Evolutionary conservation across 2,113 vertebrate species (phyloP).

Genomic region (Delphinus delphis): DNA sequence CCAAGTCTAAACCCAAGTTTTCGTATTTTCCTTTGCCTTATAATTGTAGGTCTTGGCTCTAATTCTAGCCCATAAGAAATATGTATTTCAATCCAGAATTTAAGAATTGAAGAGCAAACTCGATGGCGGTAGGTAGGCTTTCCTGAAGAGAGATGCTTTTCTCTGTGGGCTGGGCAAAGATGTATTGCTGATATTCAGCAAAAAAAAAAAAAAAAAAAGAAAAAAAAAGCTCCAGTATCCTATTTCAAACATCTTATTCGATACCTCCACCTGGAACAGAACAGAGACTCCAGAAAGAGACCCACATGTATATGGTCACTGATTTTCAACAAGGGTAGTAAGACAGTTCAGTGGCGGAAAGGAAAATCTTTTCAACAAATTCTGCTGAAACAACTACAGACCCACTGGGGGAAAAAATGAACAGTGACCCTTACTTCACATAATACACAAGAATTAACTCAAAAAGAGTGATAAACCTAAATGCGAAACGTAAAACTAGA

Average conservation of each 20-base stretch:
- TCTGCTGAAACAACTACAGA: not conserved
- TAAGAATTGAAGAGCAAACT: not conserved
- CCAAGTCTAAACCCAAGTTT: not conserved
- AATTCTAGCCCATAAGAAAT: not conserved
- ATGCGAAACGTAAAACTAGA: not conserved
- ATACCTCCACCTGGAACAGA: not conserved
- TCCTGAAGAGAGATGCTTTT: not conserved
- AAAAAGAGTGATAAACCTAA: not conserved
- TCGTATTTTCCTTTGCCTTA: not conserved
- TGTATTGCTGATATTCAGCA: not conserved
- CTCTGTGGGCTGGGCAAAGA: not conserved
- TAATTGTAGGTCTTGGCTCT: not conserved
- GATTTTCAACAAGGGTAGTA: not conserved
- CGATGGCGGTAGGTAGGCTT: not conserved
- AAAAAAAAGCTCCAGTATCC: not conserved
- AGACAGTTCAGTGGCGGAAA: not conserved
- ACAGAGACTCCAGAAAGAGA: not conserved
- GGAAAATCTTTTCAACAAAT: conserved; percentile 39
- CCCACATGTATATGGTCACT: not conserved
- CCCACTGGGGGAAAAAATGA: not conserved
- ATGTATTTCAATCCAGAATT: conserved; percentile 4
- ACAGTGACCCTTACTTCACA: not conserved
- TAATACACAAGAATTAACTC: not conserved
- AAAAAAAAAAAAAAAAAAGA: not conserved
- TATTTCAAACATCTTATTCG: not conserved